Conservation (phyloP, 2,888 invertebrate genomes). For the Harpalus rufipes region DNA sequence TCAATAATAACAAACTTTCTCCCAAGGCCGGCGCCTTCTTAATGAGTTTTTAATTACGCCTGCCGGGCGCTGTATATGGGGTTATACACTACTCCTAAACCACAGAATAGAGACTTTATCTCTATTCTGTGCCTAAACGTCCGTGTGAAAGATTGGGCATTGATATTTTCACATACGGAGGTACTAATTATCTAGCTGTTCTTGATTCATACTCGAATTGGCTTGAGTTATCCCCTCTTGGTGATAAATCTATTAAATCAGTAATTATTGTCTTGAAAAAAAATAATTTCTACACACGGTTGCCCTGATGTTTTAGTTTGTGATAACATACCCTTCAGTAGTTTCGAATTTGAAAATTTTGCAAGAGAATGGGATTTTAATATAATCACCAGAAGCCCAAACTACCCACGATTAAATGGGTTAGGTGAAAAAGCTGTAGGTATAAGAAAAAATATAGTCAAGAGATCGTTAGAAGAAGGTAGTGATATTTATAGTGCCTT, state of each 20-base stretch:
- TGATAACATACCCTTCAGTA: slow-evolving; percentile 19
- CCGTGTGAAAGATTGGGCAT: no score
- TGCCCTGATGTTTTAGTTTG: slow-evolving; percentile 13
- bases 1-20: no score
- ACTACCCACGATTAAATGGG: background rate
- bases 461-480: background rate
- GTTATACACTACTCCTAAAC: no score
- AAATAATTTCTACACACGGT: slow-evolving; percentile 14
- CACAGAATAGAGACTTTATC: no score
- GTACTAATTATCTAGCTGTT: slow-evolving; percentile 2
- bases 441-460: background rate
- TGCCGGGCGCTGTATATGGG: no score
- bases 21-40: no score
- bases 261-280: background rate
- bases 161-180: slow-evolving; percentile 18
- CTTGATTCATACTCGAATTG: slow-evolving; percentile 26
- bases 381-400: slow-evolving; percentile 19
- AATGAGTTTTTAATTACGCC: no score
- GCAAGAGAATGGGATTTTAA: slow-evolving; percentile 31
- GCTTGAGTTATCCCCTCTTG: background rate
- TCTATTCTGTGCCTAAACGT: no score
- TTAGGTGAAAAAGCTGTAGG: slow-evolving; percentile 30
- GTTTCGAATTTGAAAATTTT: slow-evolving; percentile 4
- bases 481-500: background rate
- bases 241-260: background rate